These are phyloP conservation scores for Cyaniris semiargus DNA, from an alignment of 2,888 invertebrate species.

Conservation along the genomic window DNA sequence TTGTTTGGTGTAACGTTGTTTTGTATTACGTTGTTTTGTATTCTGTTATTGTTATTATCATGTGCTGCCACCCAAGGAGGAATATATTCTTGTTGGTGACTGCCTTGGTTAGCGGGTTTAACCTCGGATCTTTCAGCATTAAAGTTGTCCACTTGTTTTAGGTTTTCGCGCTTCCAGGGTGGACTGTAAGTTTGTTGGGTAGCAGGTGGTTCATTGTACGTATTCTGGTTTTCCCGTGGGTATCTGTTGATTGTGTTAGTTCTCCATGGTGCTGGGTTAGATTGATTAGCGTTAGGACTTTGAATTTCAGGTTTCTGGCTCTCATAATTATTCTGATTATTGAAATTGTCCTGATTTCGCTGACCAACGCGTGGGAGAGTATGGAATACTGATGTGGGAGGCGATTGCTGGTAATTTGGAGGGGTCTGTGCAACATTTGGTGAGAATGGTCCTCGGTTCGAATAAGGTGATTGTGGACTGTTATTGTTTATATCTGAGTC, in stretches of 20 bases:
- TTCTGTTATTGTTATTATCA: slow-evolving; percentile 55
- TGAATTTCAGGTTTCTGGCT: slow-evolving; percentile 54
- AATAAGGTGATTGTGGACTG: slow-evolving; percentile 55
- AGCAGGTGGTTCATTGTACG: slow-evolving; percentile 50
- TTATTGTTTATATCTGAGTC: slow-evolving; percentile 63
- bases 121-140: slow-evolving; percentile 59
- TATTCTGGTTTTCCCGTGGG: slow-evolving; percentile 55
- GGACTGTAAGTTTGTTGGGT: slow-evolving; percentile 60
- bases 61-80: slow-evolving; percentile 63
- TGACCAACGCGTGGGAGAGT: slow-evolving; percentile 66
- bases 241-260: slow-evolving; percentile 65
- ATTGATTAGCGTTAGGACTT: slow-evolving; percentile 51
- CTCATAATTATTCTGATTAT: slow-evolving; percentile 51
- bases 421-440: slow-evolving; percentile 56
- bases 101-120: slow-evolving; percentile 46
- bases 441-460: slow-evolving; percentile 59
- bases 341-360: slow-evolving; percentile 56
- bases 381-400: slow-evolving; percentile 57
- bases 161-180: slow-evolving; percentile 62
- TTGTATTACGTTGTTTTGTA: not conserved
- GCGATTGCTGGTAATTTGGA: slow-evolving; percentile 56
- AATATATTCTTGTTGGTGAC: slow-evolving; percentile 55
- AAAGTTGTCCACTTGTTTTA: slow-evolving; percentile 48
- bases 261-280: slow-evolving; percentile 66
- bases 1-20: slow-evolving; percentile 9